Percentiles rank a stretch among this genome's conserved stretches.
phyloP scores from a whole-genome alignment of 1,140 invertebrate genomes.

The Euura lappo region DNA sequence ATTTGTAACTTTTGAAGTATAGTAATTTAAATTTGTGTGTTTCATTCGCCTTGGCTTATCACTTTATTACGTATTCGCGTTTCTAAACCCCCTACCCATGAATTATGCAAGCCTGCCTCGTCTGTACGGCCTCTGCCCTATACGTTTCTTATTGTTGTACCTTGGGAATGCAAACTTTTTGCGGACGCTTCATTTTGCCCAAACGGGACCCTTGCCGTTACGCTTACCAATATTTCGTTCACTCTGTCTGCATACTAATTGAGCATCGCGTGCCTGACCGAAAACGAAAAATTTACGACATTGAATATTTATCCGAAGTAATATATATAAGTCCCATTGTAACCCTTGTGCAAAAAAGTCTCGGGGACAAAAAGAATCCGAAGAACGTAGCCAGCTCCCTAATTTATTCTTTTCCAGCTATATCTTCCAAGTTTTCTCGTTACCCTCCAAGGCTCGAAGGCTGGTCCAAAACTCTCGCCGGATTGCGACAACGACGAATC shows the following conservation, averaged over 20 bases:
- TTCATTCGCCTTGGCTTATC: neutral
- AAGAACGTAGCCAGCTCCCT: neutral
- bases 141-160: neutral
- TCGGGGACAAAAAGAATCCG: no score
- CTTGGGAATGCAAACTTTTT: neutral
- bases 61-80: constrained; percentile 7
- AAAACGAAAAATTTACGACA: neutral
- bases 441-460: neutral
- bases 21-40: neutral
- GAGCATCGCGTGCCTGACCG: neutral
- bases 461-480: neutral
- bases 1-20: no score
- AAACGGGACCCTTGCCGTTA: neutral
- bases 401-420: neutral
- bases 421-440: constrained; percentile 1
- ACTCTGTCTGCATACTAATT: neutral
- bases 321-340: no score
- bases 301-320: neutral
- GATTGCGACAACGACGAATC: neutral
- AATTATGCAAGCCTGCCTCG: neutral
- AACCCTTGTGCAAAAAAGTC: no score
- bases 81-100: neutral
- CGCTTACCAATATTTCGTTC: neutral
- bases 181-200: neutral
- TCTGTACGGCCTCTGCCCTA: neutral